Percentiles rank a stretch among this genome's conserved stretches.
These are phyloP conservation scores for Apomyelois bistriatella DNA, from an alignment of 2,888 invertebrate genomes.

Conservation along the genomic window DNA sequence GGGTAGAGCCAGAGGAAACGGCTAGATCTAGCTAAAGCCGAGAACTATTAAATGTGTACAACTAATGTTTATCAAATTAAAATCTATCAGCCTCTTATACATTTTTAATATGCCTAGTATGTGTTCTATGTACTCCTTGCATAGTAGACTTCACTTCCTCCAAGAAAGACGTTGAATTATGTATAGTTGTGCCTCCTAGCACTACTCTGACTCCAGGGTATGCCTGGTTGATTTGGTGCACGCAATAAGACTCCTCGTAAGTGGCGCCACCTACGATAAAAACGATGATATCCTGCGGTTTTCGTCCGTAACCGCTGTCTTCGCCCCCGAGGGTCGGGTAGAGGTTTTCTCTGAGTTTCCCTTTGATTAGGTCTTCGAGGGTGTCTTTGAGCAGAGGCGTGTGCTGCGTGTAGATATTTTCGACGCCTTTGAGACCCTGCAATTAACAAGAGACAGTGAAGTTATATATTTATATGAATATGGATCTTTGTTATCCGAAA, in stretches of 20 bases:
- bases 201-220: slow-evolving; percentile 88
- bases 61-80: no score
- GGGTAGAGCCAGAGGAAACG: no score
- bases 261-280: slow-evolving; percentile 98
- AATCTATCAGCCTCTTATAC: slow-evolving; percentile 33
- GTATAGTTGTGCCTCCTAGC: slow-evolving; percentile 94
- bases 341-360: slow-evolving; percentile 90
- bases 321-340: slow-evolving; percentile 91
- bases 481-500: no score
- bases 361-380: slow-evolving; percentile 93
- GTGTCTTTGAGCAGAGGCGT: slow-evolving; percentile 94
- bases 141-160: slow-evolving; percentile 86
- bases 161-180: slow-evolving; percentile 91
- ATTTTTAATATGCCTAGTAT: slow-evolving; percentile 77
- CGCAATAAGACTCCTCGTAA: slow-evolving; percentile 95
- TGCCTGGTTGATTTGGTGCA: slow-evolving; percentile 86
- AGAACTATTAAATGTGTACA: no score
- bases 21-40: no score
- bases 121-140: slow-evolving; percentile 82
- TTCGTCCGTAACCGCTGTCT: slow-evolving; percentile 63
- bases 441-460: slow-evolving; percentile 13
- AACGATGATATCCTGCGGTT: slow-evolving; percentile 96
- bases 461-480: no score
- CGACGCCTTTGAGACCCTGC: slow-evolving; percentile 94
- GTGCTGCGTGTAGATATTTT: slow-evolving; percentile 99